Percentiles rank a stretch among this genome's conserved stretches.
These are phyloP conservation scores for Lagodon rhomboides DNA, from an alignment of 2,797 vertebrate genomes.

Conservation along the genomic window DNA sequence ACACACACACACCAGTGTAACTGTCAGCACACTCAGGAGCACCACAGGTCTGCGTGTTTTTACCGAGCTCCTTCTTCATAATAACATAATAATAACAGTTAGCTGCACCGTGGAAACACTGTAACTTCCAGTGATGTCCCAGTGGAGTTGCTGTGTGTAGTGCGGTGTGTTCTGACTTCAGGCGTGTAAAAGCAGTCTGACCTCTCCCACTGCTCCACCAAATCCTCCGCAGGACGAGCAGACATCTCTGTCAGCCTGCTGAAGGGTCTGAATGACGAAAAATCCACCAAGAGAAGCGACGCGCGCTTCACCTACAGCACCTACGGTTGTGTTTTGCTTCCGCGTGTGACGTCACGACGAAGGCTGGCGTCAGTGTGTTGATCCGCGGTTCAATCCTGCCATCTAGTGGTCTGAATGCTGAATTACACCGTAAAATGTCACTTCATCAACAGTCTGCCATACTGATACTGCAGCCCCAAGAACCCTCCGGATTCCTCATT, in stretches of 20 bases:
- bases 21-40: background rate
- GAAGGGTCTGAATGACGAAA: background rate
- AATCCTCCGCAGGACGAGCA: constrained; percentile 39
- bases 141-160: background rate
- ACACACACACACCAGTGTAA: background rate
- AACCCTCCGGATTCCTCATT: too few relatives aligned
- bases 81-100: background rate
- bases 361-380: background rate
- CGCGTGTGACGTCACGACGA: constrained; percentile 41
- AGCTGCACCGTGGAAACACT: background rate
- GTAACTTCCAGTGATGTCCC: too few relatives aligned
- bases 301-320: background rate
- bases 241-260: constrained; percentile 51
- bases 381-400: background rate
- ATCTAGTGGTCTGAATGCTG: background rate
- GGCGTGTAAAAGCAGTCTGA: constrained; percentile 37
- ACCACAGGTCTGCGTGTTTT: background rate
- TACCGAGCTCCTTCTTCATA: background rate
- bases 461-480: background rate
- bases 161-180: background rate
- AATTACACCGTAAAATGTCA: background rate
- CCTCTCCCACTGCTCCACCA: constrained; percentile 80
- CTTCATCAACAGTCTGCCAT: too few relatives aligned
- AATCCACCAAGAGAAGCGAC: background rate
- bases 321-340: constrained; percentile 56